Evolutionary conservation across 2,113 vertebrate species (phyloP), one percentile per base, ranked within the genome.

Genomic region (Cyprinodon variegatus): DNA sequence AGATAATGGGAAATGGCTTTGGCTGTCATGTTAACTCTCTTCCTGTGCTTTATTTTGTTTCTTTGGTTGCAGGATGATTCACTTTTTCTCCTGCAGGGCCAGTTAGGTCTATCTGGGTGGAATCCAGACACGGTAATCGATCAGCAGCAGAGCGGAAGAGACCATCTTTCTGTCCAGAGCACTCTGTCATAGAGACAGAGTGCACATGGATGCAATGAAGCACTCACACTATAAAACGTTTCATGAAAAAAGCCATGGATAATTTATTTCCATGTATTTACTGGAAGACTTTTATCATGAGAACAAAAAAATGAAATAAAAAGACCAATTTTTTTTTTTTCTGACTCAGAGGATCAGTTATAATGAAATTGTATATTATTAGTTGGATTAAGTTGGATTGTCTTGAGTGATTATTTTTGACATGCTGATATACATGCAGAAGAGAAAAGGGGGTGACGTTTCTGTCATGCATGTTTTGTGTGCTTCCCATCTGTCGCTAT

Each of bases 121-220:
- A 87, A 80, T 81, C 80, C 87, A 86, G 87, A 90, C 83, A 65
- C 2, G 29, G 64, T 86, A 86, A 93, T 92, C 81, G 82, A 93
- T 91, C 75, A 87, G 89, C 91, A 87, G 79, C 79, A 41, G 83
- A 89, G 90, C 79, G 81, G 89, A 92, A 89, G 82, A 82, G 77
- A 85, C 80, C 79, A 2, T 38, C 15, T 70, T 65, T 76, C 41
- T 1, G 36, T 85, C 89, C 86, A 81, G 78, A 88, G 83, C 68
- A 1, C 84, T 86, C 65, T 73, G 39, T 81, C 72, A 65, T 46
- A 60, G 76, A 75, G 77, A 82, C 83, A 38, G 68, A 60, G 29
- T 76, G 37, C 83, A 81, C 86, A 79, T 61, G 78, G 70, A 78
- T 20, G 38, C 70, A 61, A 45, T 68, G 72, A 57, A 61, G 69